Evolutionary conservation across 2,888 invertebrate species (phyloP).

Genomic region (Poecilobothrus nobilitatus): DNA sequence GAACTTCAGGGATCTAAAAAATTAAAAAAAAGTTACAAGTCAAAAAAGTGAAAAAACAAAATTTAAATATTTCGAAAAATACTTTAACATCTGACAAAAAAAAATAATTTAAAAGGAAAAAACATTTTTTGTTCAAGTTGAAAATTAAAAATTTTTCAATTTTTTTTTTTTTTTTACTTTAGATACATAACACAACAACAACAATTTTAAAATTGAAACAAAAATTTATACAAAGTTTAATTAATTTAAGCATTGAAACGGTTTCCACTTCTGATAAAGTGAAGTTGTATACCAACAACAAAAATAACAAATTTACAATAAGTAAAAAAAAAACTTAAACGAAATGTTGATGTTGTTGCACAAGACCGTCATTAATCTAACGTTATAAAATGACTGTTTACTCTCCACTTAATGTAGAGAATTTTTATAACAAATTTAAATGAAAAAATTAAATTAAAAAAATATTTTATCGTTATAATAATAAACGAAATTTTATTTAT

Average conservation of each 20-base stretch:
- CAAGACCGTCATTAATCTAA: not conserved
- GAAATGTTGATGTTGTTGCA: not conserved
- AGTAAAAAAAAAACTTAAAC: not conserved
- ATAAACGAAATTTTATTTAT: too few species aligned
- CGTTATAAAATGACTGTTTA: not conserved
- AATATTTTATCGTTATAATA: too few species aligned
- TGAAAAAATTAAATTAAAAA: too few species aligned
- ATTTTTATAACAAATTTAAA: not conserved
- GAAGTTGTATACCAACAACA: not conserved
- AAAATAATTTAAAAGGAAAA: conserved; percentile 2
- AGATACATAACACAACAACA: too few species aligned
- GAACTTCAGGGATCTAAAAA: conserved; percentile 56
- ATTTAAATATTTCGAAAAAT: not conserved
- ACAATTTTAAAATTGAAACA: not conserved
- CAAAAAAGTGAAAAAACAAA: not conserved
- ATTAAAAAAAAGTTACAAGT: not conserved
- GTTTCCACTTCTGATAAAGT: not conserved
- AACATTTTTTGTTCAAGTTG: not conserved
- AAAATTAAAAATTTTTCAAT: not conserved
- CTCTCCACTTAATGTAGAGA: not conserved
- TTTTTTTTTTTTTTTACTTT: not conserved
- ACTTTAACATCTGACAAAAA: not conserved
- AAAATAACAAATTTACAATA: not conserved
- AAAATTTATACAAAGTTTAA: conserved; percentile 3
- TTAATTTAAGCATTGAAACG: conserved; percentile 1